phyloP scores from a whole-genome alignment of 2,113 vertebrate genomes.

The Sturnus vulgaris region DNA sequence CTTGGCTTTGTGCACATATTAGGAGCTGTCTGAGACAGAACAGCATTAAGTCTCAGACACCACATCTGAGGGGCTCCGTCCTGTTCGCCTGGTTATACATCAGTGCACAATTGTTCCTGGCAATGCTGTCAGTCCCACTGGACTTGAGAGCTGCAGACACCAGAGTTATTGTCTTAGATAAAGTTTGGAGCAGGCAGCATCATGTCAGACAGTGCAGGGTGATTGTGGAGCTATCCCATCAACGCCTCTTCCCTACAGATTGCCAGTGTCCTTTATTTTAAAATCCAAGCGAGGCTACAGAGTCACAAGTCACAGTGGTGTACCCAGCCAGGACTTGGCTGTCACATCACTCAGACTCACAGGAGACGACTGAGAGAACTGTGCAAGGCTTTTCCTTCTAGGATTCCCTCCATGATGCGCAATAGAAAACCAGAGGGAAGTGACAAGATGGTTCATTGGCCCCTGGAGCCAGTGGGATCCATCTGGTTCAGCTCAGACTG shows the following conservation, averaged over 20 bases:
- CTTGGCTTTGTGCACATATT: neutral
- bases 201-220: neutral
- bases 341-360: neutral
- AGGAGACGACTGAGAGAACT: neutral
- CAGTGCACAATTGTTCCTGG: neutral
- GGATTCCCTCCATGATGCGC: neutral
- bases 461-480: constrained; percentile 83
- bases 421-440: constrained; percentile 66
- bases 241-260: neutral
- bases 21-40: neutral
- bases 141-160: neutral
- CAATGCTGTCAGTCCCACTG: neutral
- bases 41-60: neutral
- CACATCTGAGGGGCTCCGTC: neutral
- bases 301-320: constrained; percentile 33
- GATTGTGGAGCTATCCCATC: constrained; percentile 15
- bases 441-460: constrained; percentile 52
- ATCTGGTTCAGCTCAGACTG: constrained; percentile 94
- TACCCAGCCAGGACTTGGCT: neutral
- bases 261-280: constrained; percentile 29
- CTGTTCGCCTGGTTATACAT: neutral
- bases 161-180: neutral
- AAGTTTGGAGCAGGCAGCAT: constrained; percentile 10
- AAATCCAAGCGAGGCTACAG: constrained; percentile 33
- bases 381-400: constrained; percentile 22